A percentile compares a stretch with the other conserved stretches of the same genome.
These are phyloP conservation scores for Amphilophus citrinellus DNA, from an alignment of 2,113 vertebrate species.

Conservation along the genomic window DNA sequence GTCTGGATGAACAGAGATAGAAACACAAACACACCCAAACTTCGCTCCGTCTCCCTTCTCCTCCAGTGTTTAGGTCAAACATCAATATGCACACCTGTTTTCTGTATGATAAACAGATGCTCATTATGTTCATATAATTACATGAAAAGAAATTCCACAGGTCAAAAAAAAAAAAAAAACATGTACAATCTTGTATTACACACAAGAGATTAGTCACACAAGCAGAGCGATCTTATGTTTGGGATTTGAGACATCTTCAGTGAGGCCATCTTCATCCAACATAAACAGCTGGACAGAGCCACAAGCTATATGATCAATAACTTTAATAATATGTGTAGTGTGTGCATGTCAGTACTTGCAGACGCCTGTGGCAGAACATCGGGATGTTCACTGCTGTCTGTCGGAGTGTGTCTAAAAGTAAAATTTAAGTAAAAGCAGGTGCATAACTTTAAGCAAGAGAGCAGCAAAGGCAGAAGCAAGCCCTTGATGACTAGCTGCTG, in stretches of 20 bases:
- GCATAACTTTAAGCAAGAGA: background rate
- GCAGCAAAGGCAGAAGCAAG: background rate
- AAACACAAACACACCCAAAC: conserved; percentile 29
- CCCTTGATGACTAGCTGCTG: conserved; percentile 20
- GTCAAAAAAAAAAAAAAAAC: background rate
- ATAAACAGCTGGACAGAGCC: conserved; percentile 27
- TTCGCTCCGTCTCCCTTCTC: background rate
- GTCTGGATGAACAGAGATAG: conserved; percentile 24
- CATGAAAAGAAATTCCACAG: conserved; percentile 7
- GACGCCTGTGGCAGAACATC: conserved; percentile 9
- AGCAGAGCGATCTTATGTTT: background rate
- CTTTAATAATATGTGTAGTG: conserved; percentile 3
- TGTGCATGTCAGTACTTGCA: conserved; percentile 14
- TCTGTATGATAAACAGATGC: background rate
- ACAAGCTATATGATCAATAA: conserved; percentile 21
- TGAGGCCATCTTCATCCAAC: background rate
- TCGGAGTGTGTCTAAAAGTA: conserved; percentile 9
- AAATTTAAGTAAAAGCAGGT: background rate
- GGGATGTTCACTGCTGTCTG: conserved; percentile 30
- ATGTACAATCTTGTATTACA: background rate
- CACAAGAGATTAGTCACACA: background rate
- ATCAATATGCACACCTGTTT: conserved; percentile 33
- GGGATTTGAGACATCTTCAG: conserved; percentile 42
- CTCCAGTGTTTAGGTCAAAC: background rate
- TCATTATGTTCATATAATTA: background rate